Evolutionary conservation across 2,113 vertebrate genomes (phyloP).

Genomic region (Rutilus rutilus): DNA sequence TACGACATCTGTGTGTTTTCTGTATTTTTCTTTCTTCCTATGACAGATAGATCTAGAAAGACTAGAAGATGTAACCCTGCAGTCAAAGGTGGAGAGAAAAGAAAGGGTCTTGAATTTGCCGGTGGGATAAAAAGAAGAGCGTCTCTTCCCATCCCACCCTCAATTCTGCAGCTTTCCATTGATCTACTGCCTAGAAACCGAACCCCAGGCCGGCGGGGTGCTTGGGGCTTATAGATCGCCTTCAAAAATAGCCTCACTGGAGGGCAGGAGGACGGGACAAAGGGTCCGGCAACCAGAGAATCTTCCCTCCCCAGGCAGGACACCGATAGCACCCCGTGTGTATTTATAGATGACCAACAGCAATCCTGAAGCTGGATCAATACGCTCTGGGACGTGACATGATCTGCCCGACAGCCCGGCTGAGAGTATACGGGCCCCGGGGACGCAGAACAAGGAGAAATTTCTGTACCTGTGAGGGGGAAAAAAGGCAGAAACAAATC

Average conservation of each 20-base stretch:
- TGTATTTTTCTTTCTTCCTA: background rate
- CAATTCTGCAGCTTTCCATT: slow-evolving; percentile 18
- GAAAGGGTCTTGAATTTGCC: background rate
- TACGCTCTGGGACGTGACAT: slow-evolving; percentile 48
- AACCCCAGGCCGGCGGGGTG: slow-evolving; percentile 56
- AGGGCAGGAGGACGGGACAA: slow-evolving; percentile 51
- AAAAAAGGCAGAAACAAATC: background rate
- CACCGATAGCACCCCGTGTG: slow-evolving; percentile 35
- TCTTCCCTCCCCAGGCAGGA: slow-evolving; percentile 36
- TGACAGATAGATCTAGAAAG: background rate
- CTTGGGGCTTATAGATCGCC: slow-evolving; percentile 63
- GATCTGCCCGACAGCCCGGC: slow-evolving; percentile 33
- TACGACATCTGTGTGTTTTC: background rate
- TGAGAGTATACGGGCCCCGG: slow-evolving; percentile 6
- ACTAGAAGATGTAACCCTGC: background rate
- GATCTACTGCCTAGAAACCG: slow-evolving; percentile 10
- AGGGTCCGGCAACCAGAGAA: slow-evolving; percentile 46
- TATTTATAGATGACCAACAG: slow-evolving; percentile 71
- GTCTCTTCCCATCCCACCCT: background rate
- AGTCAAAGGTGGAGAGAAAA: background rate
- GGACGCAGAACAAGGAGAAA: background rate
- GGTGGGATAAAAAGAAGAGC: background rate
- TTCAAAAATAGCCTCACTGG: slow-evolving; percentile 64
- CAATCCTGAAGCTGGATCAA: slow-evolving; percentile 60
- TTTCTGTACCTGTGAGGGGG: background rate